Percentiles rank a stretch among this genome's conserved stretches.
These are phyloP conservation scores for Yponomeuta malinellus DNA, from an alignment of 2,888 invertebrate genomes.

Conservation along the genomic window DNA sequence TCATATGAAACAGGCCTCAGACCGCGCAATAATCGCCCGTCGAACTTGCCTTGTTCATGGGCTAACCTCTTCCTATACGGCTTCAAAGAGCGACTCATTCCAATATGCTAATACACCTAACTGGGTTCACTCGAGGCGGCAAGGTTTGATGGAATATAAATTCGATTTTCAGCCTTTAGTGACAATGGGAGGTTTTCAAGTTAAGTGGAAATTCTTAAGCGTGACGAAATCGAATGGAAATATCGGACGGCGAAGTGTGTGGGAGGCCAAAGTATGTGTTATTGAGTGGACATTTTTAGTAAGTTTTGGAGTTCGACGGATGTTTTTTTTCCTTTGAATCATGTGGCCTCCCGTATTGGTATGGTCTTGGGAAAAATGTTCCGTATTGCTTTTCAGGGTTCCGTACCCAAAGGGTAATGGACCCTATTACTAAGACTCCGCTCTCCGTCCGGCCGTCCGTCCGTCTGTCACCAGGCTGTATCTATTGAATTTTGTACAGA, in stretches of 20 bases:
- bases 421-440: no score
- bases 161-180: conserved; percentile 38
- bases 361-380: no score
- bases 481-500: no score
- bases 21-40: background rate
- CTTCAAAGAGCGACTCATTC: conserved; percentile 13
- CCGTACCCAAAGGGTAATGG: no score
- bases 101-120: conserved; percentile 32
- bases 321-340: no score
- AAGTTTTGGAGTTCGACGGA: background rate
- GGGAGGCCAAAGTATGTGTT: background rate
- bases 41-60: background rate
- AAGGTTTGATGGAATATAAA: conserved; percentile 26
- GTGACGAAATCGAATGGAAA: conserved; percentile 42
- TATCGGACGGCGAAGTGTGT: conserved; percentile 23
- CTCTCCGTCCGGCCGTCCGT: no score
- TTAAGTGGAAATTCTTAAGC: conserved; percentile 35
- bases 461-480: no score
- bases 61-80: background rate
- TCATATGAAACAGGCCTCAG: background rate
- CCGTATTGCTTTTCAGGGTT: no score
- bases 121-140: conserved; percentile 22
- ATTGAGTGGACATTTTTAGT: background rate
- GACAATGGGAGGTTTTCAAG: conserved; percentile 35
- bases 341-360: no score